These are phyloP conservation scores for Arbacia lixula DNA, from an alignment of 53 echinoderm and acorn worm genomes.

Conservation along the genomic window DNA sequence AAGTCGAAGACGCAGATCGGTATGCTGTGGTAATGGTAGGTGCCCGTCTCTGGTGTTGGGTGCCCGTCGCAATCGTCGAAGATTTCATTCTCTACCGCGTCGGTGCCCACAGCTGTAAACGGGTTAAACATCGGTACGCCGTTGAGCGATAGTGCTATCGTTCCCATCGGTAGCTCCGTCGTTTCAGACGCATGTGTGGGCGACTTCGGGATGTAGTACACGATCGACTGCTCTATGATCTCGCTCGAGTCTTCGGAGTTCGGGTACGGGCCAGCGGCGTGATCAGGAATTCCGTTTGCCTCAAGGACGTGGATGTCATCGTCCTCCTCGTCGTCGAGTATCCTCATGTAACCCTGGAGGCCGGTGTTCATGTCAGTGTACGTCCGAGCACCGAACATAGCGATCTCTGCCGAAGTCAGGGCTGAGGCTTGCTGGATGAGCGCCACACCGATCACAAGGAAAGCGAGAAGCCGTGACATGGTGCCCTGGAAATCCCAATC, in stretches of 20 bases:
- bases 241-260: conserved; percentile 12
- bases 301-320: conserved; percentile 21
- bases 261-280: conserved; percentile 62
- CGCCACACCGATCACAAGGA: background rate
- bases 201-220: conserved; percentile 36
- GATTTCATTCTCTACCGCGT: conserved; percentile 73
- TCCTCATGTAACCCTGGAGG: conserved; percentile 35
- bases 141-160: conserved; percentile 68
- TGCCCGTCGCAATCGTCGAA: conserved; percentile 85
- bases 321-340: conserved; percentile 24
- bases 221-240: conserved; percentile 39
- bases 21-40: conserved; percentile 79
- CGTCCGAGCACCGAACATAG: background rate
- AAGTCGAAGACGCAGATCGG: conserved; percentile 49
- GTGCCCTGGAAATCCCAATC: too few relatives aligned
- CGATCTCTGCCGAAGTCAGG: background rate
- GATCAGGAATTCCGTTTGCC: conserved; percentile 79
- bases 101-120: conserved; percentile 50
- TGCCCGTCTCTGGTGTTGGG: conserved; percentile 47
- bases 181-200: conserved; percentile 45
- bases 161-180: conserved; percentile 53
- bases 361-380: conserved; percentile 61
- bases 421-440: background rate
- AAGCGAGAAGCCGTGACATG: background rate
- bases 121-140: conserved; percentile 78